Evolutionary conservation across 2,888 invertebrate genomes (phyloP), one percentile per base, ranked within the genome.

Genomic region (Fissipunctia ypsillon): DNA sequence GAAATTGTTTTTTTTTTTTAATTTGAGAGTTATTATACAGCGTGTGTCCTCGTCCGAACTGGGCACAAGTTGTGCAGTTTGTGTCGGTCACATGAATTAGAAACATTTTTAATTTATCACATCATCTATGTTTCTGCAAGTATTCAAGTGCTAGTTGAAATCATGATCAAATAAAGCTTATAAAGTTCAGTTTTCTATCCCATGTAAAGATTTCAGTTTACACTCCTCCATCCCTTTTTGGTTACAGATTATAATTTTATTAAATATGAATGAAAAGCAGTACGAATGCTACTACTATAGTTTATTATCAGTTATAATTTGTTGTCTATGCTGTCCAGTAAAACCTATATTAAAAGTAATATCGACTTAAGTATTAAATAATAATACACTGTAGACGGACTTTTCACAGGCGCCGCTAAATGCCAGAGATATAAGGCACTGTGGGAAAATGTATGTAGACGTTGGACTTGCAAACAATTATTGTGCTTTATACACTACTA

Each of bases 401-500:
- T 66, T 41, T 14, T n/a, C 6, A 28, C 25, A 22, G 43, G 2
- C 10, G n/a, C 35, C 25, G 2, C 5, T 25, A 7, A 31, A 41
- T 22, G 16, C 19, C 19, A 61, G 25, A 35, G 12, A 16, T 3
- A 22, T 5, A 19, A n/a, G 41, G 16, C 12, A 59, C 57, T 28
- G 35, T 14, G 31, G 2, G 5, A 14, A 52, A 10, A 12, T n/a
- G 50, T 50, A 3, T n/a, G 10, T 50, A 52, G 12, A 41, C 52
- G 12, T 59, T 31, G 22, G 14, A 25, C 14, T 59, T 75, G 25
- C 43, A 64, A 14, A 38, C 31, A 59, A 52, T 45, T 63, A n/a
- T n/a, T n/a, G 35, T 54, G 57, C 57, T 65, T 48, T 1, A 25
- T 9, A 38, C 25, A 31, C 4, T 63, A 45, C 43, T 19, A 38